A percentile compares a stretch with the other conserved stretches of the same genome.
Conservation (phyloP, 2,797 vertebrate genomes). For the Tokudaia tokunoshimensis region DNA sequence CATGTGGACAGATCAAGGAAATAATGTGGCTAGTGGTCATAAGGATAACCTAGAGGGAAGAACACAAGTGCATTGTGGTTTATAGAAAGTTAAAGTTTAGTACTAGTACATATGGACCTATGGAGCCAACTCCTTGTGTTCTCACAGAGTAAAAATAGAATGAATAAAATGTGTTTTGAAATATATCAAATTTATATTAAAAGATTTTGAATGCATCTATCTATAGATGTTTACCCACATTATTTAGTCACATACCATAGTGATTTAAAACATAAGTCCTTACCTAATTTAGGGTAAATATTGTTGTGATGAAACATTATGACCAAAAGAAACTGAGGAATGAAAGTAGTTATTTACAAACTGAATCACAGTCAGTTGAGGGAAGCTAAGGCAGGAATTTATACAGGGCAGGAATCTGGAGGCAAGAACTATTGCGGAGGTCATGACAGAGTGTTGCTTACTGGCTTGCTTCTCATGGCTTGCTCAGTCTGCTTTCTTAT, state of each 20-base stretch:
- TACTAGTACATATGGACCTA: background rate
- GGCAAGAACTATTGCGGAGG: background rate
- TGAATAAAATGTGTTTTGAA: constrained; percentile 36
- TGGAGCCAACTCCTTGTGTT: background rate
- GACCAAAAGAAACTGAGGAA: background rate
- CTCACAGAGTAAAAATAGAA: constrained; percentile 21
- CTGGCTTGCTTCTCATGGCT: background rate
- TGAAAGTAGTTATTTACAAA: background rate
- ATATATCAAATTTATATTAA: background rate
- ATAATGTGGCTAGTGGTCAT: constrained; percentile 23
- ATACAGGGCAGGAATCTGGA: background rate
- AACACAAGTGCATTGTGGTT: constrained; percentile 20
- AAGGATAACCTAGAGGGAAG: constrained; percentile 25
- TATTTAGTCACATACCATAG: constrained; percentile 20
- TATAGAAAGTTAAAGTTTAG: background rate
- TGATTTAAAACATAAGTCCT: constrained; percentile 42
- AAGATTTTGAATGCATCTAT: constrained; percentile 17
- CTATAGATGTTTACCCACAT: background rate
- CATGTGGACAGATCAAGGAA: constrained; percentile 65
- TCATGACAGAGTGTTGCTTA: background rate
- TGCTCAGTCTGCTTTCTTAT: background rate
- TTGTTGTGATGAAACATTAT: background rate
- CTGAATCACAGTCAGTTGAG: background rate
- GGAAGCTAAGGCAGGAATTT: background rate
- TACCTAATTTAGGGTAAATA: background rate